Evolutionary conservation across 2,797 vertebrate species (phyloP), one percentile per base, ranked within the genome.

Genomic region (Morelia viridis): DNA sequence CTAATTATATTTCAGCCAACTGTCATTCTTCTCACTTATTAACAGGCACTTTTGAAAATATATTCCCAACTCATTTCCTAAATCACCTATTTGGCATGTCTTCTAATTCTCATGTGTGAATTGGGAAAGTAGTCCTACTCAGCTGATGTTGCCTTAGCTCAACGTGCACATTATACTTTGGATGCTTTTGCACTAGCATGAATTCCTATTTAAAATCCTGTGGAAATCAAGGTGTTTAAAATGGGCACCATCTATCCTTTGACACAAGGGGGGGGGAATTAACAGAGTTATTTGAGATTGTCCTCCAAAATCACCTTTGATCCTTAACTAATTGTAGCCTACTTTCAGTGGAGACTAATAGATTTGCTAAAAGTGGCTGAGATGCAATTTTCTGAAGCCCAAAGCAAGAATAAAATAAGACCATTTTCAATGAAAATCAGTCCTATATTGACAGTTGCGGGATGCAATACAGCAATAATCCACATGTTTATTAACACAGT

Each of bases 361-460:
- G 24, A n/a, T 46, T 15, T 60, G 64, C 50, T 22, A 53, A 89
- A 94, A 93, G 31, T 50, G 61, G 11, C 53, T 94, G 91, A 91
- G 56, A 93, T 88, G 56, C 11, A 94, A 93, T 65, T 94, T 85
- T 35, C 90, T 46, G 11, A 89, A 92, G n/a, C 12, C 0, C 89
- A 91, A 62, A 89, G 28, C 26, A 90, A 35, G 89, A 92, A 65
- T 90, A 84, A 90, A 94, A 89, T 65, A 12, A 56, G 56, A 85
- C 28, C 0, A 61, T 88, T 94, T 95, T 94, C 41, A 88, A 93
- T 89, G 92, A 2, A 93, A 86, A 92, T 92, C 65, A 92, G 8
- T 5, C 50, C 90, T 50, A 61, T 93, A 94, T 50, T 94, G 87
- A 58, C 88, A 90, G 26, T 0, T 94, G n/a, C 12, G 60, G 84